phyloP scores from a whole-genome alignment of 1,140 invertebrate species.

The Hylaeus anthracinus region DNA sequence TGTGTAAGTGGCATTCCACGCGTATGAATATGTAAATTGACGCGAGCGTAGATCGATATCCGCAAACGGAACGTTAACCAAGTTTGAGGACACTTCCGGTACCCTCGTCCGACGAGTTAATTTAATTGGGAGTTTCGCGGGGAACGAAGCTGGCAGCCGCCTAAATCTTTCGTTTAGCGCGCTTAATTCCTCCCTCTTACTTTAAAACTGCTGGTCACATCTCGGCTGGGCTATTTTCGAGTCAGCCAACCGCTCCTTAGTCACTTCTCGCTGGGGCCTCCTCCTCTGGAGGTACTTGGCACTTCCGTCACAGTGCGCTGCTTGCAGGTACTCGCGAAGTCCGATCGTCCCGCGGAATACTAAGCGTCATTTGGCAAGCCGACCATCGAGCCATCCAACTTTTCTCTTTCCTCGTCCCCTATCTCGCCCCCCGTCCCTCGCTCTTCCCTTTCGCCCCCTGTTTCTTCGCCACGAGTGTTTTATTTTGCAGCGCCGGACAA shows the following conservation, averaged over 20 bases:
- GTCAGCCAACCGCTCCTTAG: slow-evolving; percentile 14
- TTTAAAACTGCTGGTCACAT: slow-evolving; percentile 49
- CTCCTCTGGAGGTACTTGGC: slow-evolving; percentile 69
- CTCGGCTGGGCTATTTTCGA: slow-evolving; percentile 36
- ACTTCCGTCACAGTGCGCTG: slow-evolving; percentile 71
- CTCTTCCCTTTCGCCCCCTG: neutral
- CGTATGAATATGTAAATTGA: slow-evolving; percentile 48
- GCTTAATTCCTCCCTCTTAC: slow-evolving; percentile 18
- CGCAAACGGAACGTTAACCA: slow-evolving; percentile 34
- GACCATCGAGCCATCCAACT: slow-evolving; percentile 51
- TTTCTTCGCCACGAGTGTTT: neutral
- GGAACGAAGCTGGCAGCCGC: neutral
- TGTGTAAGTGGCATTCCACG: neutral
- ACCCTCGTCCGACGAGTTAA: slow-evolving; percentile 16
- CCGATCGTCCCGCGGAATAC: slow-evolving; percentile 69
- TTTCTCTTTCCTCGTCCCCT: neutral
- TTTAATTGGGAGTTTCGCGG: slow-evolving; percentile 37
- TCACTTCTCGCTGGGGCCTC: slow-evolving; percentile 49
- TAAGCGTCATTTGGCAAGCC: slow-evolving; percentile 76
- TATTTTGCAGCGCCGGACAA: neutral
- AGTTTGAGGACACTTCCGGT: slow-evolving; percentile 31
- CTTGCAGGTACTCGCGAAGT: slow-evolving; percentile 71
- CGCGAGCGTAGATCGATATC: slow-evolving; percentile 35
- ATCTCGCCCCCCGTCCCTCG: neutral
- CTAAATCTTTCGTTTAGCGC: slow-evolving; percentile 48